Evolutionary conservation across 2,797 vertebrate species (phyloP), one percentile per base, ranked within the genome.

Genomic region (Hydrocynus forskahlii): DNA sequence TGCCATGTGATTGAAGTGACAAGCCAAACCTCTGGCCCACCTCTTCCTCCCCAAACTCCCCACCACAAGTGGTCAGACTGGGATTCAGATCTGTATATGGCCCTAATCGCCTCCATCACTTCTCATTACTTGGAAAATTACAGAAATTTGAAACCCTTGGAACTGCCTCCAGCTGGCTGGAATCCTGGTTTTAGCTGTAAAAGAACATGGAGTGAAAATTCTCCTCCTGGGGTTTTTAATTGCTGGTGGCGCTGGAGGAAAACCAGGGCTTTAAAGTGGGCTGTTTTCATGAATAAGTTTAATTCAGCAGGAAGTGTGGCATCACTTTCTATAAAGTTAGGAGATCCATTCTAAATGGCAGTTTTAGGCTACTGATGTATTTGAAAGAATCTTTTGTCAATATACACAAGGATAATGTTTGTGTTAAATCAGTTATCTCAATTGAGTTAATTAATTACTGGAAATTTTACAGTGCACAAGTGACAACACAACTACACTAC

Each of bases 111-210:
- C 64, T 66, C 76, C 54, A 86, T 89, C 82, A 71, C 64, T 25
- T 43, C 86, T 89, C 81, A 88, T 90, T 89, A 85, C 88, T 87
- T 19, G 87, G 83, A 85, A 68, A 85, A 88, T 68, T 54, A 86
- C 77, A 84, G 73, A 83, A 89, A 88, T 86, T 54, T 85, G 75
- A 91, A 71, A 80, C 71, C 74, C 68, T 59, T 73, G 45, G 73
- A 82, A 84, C 81, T 82, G 75, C 77, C 79, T 80, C 70, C 85
- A 85, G 82, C 86, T 86, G 63, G 84, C 76, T 82, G 84, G 63
- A 86, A 81, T 81, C 59, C 48, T 81, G 71, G 87, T 89, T 82
- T 79, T 60, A 71, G 76, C 66, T 48, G 81, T 86, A 80, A 75
- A 81, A 72, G 54, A 67, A 78, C 73, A 87, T 71, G 67, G 86